These are phyloP conservation scores for Toxonevra muliebris DNA, from an alignment of 2,888 invertebrate genomes.

Conservation along the genomic window DNA sequence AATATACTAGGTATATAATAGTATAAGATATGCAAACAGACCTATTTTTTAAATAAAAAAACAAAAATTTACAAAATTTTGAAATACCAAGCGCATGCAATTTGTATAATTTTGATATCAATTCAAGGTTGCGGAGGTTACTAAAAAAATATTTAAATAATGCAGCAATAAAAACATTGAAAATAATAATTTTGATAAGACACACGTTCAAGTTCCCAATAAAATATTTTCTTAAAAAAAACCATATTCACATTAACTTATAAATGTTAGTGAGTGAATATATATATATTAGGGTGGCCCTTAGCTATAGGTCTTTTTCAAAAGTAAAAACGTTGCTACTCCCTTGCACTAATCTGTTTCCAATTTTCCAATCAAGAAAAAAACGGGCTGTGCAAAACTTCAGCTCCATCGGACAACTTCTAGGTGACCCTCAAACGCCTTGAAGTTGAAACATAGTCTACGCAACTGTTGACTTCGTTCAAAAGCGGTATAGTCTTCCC, in stretches of 20 bases:
- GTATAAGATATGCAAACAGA: not conserved
- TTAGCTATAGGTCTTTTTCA: too few species aligned
- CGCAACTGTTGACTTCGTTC: too few species aligned
- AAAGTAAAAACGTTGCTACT: too few species aligned
- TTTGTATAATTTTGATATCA: constrained; percentile 10
- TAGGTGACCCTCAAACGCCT: too few species aligned
- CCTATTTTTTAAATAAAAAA: not conserved
- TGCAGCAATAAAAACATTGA: constrained; percentile 17
- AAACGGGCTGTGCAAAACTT: too few species aligned
- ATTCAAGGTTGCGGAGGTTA: constrained; percentile 19
- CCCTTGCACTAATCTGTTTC: too few species aligned
- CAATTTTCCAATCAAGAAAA: too few species aligned
- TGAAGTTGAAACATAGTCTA: too few species aligned
- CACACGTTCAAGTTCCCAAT: not conserved
- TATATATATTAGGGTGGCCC: too few species aligned
- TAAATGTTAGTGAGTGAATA: not conserved
- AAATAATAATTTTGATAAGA: constrained; percentile 21
- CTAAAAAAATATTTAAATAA: constrained; percentile 12
- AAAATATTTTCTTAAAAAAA: not conserved
- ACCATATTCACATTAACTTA: not conserved
- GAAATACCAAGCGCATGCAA: not conserved
- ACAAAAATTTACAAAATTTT: not conserved
- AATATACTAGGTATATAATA: too few species aligned
- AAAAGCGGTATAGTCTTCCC: too few species aligned
- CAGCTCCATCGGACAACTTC: too few species aligned